A percentile compares a stretch with the other conserved stretches of the same genome.
Conservation (phyloP, 2,113 vertebrate genomes). For the Pterophyllum scalare region DNA sequence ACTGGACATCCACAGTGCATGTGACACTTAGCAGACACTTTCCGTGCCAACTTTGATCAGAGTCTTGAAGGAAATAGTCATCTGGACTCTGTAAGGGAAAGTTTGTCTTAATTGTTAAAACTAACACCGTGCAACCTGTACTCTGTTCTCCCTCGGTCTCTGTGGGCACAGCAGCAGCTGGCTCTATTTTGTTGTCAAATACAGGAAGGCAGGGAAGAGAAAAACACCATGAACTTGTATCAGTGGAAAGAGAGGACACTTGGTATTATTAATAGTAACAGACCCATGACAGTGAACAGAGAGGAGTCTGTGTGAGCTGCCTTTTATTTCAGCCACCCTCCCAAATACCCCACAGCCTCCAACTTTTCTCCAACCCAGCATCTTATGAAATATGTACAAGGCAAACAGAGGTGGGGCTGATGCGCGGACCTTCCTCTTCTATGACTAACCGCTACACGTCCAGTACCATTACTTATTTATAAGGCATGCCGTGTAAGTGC, state of each 20-base stretch:
- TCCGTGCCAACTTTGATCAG: slow-evolving; percentile 67
- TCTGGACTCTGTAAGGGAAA: slow-evolving; percentile 81
- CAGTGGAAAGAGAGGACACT: slow-evolving; percentile 76
- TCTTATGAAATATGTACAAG: slow-evolving; percentile 86
- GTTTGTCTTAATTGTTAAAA: slow-evolving; percentile 78
- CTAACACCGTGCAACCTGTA: slow-evolving; percentile 76
- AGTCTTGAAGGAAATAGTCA: slow-evolving; percentile 53
- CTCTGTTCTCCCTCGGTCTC: slow-evolving; percentile 69
- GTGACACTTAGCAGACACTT: slow-evolving; percentile 33
- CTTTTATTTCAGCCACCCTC: slow-evolving; percentile 80
- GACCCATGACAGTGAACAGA: slow-evolving; percentile 83
- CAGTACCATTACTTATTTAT: slow-evolving; percentile 86
- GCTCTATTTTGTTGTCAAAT: slow-evolving; percentile 84
- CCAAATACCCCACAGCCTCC: slow-evolving; percentile 70
- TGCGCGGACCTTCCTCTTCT: slow-evolving; percentile 80
- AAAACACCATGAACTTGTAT: slow-evolving; percentile 78
- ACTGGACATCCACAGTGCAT: neutral
- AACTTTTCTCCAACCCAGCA: slow-evolving; percentile 64
- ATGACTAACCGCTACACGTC: slow-evolving; percentile 85
- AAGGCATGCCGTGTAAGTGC: slow-evolving; percentile 83
- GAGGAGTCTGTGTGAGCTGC: slow-evolving; percentile 77
- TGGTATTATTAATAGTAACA: slow-evolving; percentile 83
- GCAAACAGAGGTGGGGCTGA: slow-evolving; percentile 86
- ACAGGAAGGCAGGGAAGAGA: slow-evolving; percentile 74
- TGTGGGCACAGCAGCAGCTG: slow-evolving; percentile 66